Evolutionary conservation across 2,113 vertebrate genomes (phyloP).

Genomic region (Hypomesus transpacificus): DNA sequence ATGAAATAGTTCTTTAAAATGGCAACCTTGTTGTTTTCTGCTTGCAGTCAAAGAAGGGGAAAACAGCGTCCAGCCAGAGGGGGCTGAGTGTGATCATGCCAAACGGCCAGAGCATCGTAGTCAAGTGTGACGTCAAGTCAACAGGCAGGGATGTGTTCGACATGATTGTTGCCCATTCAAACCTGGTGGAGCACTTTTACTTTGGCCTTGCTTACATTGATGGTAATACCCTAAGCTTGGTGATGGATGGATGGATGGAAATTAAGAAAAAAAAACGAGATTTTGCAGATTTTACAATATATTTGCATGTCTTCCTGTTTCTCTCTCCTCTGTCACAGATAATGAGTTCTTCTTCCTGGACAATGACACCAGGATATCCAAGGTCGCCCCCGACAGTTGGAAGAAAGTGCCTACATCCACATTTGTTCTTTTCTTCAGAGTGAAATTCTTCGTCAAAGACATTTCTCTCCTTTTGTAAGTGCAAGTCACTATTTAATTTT

Average conservation of each 20-base stretch:
- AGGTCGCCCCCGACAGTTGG: conserved; percentile 85
- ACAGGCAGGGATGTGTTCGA: conserved; percentile 80
- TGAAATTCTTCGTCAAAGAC: conserved; percentile 85
- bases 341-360: conserved; percentile 90
- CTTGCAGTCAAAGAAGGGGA: conserved; percentile 81
- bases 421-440: conserved; percentile 82
- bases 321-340: conserved; percentile 60
- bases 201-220: conserved; percentile 85
- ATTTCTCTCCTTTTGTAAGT: conserved; percentile 81
- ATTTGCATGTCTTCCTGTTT: neutral
- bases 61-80: conserved; percentile 75
- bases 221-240: conserved; percentile 58
- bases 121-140: conserved; percentile 84
- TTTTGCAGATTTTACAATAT: neutral
- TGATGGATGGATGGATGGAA: no score
- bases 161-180: conserved; percentile 77
- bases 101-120: conserved; percentile 79
- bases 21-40: neutral
- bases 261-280: no score
- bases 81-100: conserved; percentile 82
- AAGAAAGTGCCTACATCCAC: conserved; percentile 77
- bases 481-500: neutral
- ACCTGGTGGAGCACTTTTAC: conserved; percentile 82
- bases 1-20: neutral
- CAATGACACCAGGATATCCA: conserved; percentile 81